phyloP scores from a whole-genome alignment of 64 coral and sea anemone genomes.

The Trachythela sp. region DNA sequence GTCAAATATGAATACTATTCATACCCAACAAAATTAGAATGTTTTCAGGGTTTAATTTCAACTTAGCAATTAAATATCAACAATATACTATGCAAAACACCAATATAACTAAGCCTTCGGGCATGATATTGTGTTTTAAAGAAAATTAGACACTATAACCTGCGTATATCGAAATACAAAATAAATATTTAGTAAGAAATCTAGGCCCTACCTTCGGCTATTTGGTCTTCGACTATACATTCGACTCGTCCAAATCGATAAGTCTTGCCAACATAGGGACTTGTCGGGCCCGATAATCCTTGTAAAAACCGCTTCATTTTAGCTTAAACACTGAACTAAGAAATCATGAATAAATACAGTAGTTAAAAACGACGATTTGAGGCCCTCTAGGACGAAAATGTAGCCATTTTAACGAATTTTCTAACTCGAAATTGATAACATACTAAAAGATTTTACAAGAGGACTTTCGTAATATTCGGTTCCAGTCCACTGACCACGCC shows the following conservation, averaged over 20 bases:
- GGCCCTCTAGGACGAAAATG: neutral
- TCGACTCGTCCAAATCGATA: neutral
- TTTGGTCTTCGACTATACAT: conserved; percentile 5
- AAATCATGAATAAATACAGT: neutral
- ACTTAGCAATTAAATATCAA: neutral
- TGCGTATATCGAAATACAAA: neutral
- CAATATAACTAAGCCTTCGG: neutral
- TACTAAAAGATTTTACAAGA: neutral
- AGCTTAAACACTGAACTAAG: neutral
- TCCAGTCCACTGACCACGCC: neutral
- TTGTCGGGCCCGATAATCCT: neutral
- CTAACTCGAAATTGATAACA: neutral
- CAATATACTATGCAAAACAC: neutral
- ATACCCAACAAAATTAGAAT: neutral
- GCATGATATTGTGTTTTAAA: neutral
- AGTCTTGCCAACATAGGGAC: neutral
- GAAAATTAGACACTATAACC: neutral
- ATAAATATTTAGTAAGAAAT: neutral
- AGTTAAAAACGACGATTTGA: neutral
- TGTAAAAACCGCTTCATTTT: conserved; percentile 7
- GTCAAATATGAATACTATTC: neutral
- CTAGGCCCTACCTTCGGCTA: neutral
- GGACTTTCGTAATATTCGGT: neutral
- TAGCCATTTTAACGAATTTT: neutral
- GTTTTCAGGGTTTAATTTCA: neutral